Conservation (phyloP, 2,888 invertebrate species). For the Leuctra nigra region DNA sequence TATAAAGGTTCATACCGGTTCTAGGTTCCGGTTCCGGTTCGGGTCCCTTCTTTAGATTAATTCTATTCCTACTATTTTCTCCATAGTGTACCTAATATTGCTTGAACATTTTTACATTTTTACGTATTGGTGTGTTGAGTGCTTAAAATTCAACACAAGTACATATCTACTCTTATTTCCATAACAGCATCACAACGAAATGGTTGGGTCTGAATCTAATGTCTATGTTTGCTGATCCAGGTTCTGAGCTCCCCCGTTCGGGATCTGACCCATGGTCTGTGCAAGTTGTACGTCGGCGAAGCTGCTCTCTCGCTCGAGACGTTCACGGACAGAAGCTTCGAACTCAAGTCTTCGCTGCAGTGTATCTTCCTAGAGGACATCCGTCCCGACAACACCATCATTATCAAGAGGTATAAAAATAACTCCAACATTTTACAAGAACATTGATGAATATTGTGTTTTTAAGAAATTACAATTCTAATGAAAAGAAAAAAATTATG, state of each 20-base stretch:
- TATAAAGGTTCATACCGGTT: no score
- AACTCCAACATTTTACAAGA: slow-evolving; percentile 3
- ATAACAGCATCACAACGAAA: no score
- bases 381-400: slow-evolving; percentile 55
- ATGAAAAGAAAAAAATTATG: background rate
- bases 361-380: slow-evolving; percentile 64
- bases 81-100: no score
- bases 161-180: no score
- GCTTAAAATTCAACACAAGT: no score
- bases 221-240: no score
- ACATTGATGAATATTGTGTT: background rate
- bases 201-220: no score
- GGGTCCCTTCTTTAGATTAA: no score
- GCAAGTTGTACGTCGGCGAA: slow-evolving; percentile 62
- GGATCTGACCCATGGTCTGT: slow-evolving; percentile 62
- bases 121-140: no score
- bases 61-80: no score
- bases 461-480: background rate
- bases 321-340: slow-evolving; percentile 61
- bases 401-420: slow-evolving; percentile 51
- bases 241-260: slow-evolving; percentile 64
- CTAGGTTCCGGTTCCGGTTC: no score
- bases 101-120: no score
- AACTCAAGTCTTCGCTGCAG: slow-evolving; percentile 62
- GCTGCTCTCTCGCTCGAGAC: slow-evolving; percentile 54